Conservation (phyloP, 2,113 vertebrate species). For the Triplophysa siluroides region DNA sequence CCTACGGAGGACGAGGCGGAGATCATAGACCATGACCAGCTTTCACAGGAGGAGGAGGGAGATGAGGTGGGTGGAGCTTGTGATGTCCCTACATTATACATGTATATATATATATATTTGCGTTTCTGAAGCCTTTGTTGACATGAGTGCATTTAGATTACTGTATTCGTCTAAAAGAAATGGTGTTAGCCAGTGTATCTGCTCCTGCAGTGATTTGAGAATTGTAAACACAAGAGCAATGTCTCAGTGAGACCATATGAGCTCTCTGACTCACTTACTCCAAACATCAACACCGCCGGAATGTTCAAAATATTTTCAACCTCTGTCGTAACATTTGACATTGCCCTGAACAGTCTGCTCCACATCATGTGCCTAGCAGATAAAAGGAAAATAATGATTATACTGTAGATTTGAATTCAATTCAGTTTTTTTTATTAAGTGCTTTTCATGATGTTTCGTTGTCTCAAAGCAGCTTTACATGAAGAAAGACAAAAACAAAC, state of each 20-base stretch:
- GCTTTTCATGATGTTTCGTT: no score
- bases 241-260: slow-evolving; percentile 48
- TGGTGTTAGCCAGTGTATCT: neutral
- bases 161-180: neutral
- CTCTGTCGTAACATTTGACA: slow-evolving; percentile 42
- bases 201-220: slow-evolving; percentile 30
- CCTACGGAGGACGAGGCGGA: slow-evolving; percentile 98
- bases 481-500: no score
- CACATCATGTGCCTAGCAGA: neutral
- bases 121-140: neutral
- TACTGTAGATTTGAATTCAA: no score
- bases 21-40: slow-evolving; percentile 98
- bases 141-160: neutral
- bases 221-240: slow-evolving; percentile 57
- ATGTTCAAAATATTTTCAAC: slow-evolving; percentile 57
- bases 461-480: no score
- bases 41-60: slow-evolving; percentile 94
- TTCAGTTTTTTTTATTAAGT: no score
- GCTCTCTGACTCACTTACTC: slow-evolving; percentile 13
- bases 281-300: slow-evolving; percentile 46
- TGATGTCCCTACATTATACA: neutral
- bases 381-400: neutral
- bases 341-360: slow-evolving; percentile 44
- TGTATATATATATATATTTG: no score
- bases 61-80: slow-evolving; percentile 84